Evolutionary conservation across 2,113 vertebrate species (phyloP).

Genomic region (Hyaena hyaena): DNA sequence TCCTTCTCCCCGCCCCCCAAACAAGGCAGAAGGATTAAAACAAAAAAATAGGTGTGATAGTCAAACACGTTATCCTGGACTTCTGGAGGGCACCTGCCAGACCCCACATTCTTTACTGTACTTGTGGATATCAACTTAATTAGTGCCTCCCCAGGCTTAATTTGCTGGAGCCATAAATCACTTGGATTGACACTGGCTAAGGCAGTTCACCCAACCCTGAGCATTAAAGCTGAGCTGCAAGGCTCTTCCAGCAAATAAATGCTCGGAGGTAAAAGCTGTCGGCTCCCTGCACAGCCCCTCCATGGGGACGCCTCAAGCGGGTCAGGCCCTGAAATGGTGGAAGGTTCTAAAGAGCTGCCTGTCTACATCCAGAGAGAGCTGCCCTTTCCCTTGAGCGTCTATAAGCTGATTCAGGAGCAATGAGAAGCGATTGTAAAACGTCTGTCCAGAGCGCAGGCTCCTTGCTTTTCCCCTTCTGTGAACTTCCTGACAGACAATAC

Average conservation of each 20-base stretch:
- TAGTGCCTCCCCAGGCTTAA: not conserved
- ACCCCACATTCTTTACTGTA: not conserved
- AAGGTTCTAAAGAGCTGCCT: not conserved
- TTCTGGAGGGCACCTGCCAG: not conserved
- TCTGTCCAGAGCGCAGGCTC: not conserved
- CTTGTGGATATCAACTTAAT: not conserved
- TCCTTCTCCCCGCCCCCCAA: too few species aligned
- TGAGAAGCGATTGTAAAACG: not conserved
- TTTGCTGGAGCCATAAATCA: not conserved
- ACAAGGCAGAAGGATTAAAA: not conserved
- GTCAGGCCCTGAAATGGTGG: not conserved
- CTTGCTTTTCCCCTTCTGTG: not conserved
- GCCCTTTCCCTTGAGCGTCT: not conserved
- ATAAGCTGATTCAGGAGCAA: not conserved
- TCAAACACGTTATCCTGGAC: not conserved
- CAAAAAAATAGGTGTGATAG: not conserved
- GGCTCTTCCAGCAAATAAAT: not conserved
- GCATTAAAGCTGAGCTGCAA: not conserved
- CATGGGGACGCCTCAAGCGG: not conserved
- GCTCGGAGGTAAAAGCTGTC: not conserved
- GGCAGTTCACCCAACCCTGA: not conserved
- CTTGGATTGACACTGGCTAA: not conserved
- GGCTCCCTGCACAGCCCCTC: not conserved
- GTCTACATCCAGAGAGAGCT: not conserved
- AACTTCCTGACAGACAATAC: not conserved